These are phyloP conservation scores for Sphecodes monilicornis DNA, from an alignment of 2,888 invertebrate species.

Conservation along the genomic window DNA sequence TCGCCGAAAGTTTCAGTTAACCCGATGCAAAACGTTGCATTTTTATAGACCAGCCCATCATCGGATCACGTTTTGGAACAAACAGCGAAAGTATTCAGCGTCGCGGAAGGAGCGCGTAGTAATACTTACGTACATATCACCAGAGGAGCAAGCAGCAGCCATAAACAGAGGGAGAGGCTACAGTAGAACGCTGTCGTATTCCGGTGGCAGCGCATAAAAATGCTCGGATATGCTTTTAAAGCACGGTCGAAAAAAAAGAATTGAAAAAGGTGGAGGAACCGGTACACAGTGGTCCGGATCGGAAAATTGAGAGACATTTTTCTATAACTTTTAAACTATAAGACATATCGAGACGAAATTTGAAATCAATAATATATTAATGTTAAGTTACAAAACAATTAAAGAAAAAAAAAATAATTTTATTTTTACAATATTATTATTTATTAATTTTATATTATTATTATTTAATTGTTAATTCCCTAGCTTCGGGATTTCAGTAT, in stretches of 20 bases:
- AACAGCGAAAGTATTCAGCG: constrained; percentile 12
- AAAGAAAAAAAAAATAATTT: no score
- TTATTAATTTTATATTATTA: no score
- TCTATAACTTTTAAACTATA: no score
- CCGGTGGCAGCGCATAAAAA: constrained; percentile 39
- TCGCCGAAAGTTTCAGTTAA: not conserved
- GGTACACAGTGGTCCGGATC: no score
- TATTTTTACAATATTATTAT: no score
- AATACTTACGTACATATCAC: not conserved
- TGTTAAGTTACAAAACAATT: no score
- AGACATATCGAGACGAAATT: no score
- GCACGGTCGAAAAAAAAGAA: constrained; percentile 17
- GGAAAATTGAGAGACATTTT: no score
- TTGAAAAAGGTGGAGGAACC: not conserved
- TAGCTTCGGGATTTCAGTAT: no score
- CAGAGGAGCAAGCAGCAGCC: not conserved
- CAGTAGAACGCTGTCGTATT: constrained; percentile 23
- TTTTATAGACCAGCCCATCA: not conserved
- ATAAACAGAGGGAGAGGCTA: constrained; percentile 8
- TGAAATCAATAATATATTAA: no score
- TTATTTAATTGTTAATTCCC: no score
- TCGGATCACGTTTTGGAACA: not conserved
- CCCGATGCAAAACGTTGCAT: not conserved
- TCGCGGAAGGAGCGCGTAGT: not conserved
- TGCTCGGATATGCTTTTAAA: constrained; percentile 43